Percentiles rank a stretch among this genome's conserved stretches.
Evolutionary conservation across 2,113 vertebrate species (phyloP).

Genomic region (Microcebus ravelobensis): DNA sequence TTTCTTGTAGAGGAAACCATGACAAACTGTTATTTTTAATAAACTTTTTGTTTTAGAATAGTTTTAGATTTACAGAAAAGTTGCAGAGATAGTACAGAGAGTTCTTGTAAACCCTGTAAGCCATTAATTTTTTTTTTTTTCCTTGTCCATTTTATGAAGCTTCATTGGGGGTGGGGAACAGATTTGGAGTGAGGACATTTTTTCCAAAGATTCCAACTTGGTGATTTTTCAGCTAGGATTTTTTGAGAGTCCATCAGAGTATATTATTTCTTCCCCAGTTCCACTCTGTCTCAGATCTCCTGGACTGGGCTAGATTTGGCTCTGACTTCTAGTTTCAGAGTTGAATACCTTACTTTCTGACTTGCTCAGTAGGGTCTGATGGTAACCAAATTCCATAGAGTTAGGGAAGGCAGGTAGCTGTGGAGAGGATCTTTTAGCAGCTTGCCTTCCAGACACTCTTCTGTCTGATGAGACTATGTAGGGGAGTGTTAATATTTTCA

Average conservation of each 20-base stretch:
- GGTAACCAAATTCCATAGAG: not conserved
- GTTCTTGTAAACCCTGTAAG: constrained; percentile 4
- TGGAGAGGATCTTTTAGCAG: not conserved
- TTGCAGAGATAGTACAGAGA: constrained; percentile 31
- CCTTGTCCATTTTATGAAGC: constrained; percentile 52
- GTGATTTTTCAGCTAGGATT: constrained; percentile 51
- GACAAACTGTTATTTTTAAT: constrained; percentile 39
- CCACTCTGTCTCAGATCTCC: not conserved
- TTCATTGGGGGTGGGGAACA: constrained; percentile 2
- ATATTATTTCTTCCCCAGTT: not conserved
- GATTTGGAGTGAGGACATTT: constrained; percentile 42
- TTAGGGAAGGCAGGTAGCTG: not conserved
- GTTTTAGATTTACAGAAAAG: constrained; percentile 55
- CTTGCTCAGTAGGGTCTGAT: not conserved
- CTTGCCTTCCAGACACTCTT: not conserved
- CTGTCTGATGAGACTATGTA: not conserved
- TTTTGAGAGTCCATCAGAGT: constrained; percentile 8
- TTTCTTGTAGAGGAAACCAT: constrained; percentile 37
- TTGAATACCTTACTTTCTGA: not conserved
- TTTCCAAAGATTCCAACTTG: constrained; percentile 35
- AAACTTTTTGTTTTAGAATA: constrained; percentile 39
- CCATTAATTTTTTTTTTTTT: not conserved
- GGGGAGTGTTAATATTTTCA: constrained; percentile 14
- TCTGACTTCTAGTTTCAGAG: not conserved
- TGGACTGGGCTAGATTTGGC: not conserved